Base-by-base conservation (phyloP, 2,888 invertebrate species). In the Drosophila infuscata region DNA sequence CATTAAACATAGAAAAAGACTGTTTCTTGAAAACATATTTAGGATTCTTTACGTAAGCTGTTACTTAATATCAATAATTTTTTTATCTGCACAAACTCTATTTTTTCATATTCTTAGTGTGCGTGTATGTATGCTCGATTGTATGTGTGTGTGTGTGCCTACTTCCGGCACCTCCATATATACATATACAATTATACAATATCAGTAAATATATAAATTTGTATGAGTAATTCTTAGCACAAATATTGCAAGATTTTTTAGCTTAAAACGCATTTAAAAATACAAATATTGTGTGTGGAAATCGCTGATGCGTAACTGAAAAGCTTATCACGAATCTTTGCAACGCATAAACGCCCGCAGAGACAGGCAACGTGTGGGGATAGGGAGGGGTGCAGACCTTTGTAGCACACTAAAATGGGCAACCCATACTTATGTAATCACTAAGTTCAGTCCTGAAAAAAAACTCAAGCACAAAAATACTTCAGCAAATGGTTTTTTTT, bases 241-340 rank as follows among this genome's bases (percentile, higher is more conserved):
- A 84, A 69, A 74, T 71, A 79, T 74, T 70, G 62, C 51, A 46
- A 57, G 58, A 64, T 70, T 58, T 57, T 65, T 66, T 80, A 79
- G 82, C 82, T 82, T 79, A 49, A 83, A 74, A 71, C 85, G 88
- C 83, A 84, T 84, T 84, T 84, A 88, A 80, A 56, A 73, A 66
- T 63, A 48, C 35, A 67, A 57, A 51, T 48, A 70, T 48, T 52
- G 36, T 46, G 71, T 54, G 43, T 56, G 65, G 17, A 8, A 56
- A 38, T 25, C 56, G 20, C 58, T 58, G 20, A 67, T 36, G 56
- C 48, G 51, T 46, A 36, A 53, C 49, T 8, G 17, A 20, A 17
- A 41, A 69, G 36, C 20, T 36, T 48, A 41, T 52, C 46, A 17
- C 12, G n/a, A 17, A 41, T 25, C n/a, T n/a, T 4, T 57, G 56